Evolutionary conservation across 2,888 invertebrate genomes (phyloP).

Genomic region (Lampropteryx suffumata): DNA sequence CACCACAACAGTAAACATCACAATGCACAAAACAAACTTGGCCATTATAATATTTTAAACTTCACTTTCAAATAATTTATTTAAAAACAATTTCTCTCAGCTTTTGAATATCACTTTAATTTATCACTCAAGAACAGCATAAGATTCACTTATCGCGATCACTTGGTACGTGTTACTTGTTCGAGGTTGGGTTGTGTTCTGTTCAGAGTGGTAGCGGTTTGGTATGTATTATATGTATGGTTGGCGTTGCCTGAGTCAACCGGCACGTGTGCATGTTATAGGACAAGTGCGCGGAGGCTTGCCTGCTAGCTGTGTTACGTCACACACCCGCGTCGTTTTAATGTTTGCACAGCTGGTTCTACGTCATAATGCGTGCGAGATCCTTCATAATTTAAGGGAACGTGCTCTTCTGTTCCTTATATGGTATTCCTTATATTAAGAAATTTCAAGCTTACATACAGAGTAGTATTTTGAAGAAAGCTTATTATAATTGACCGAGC

Average conservation of each 20-base stretch:
- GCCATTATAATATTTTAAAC: slow-evolving; percentile 51
- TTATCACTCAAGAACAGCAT: slow-evolving; percentile 41
- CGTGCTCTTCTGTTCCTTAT: slow-evolving; percentile 8
- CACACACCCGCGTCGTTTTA: slow-evolving; percentile 38
- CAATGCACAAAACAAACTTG: slow-evolving; percentile 58
- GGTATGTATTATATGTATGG: slow-evolving; percentile 59
- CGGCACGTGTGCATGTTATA: slow-evolving; percentile 30
- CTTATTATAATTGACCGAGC: no score
- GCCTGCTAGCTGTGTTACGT: slow-evolving; percentile 41
- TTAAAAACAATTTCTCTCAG: neutral
- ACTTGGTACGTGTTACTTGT: slow-evolving; percentile 57
- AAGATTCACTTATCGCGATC: slow-evolving; percentile 35
- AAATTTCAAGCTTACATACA: no score
- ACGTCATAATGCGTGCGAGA: slow-evolving; percentile 44
- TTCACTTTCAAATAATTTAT: slow-evolving; percentile 32
- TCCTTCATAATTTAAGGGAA: slow-evolving; percentile 32
- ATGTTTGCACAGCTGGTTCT: slow-evolving; percentile 49
- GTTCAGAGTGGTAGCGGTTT: slow-evolving; percentile 50
- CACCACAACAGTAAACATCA: slow-evolving; percentile 55
- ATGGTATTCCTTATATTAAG: slow-evolving; percentile 1
- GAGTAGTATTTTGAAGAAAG: no score
- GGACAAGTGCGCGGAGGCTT: slow-evolving; percentile 35
- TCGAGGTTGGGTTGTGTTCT: slow-evolving; percentile 61
- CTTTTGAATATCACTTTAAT: slow-evolving; percentile 26
- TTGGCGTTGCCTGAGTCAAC: slow-evolving; percentile 57